Base-by-base conservation (phyloP, 2,113 vertebrate genomes). In the Cardinalis cardinalis region DNA sequence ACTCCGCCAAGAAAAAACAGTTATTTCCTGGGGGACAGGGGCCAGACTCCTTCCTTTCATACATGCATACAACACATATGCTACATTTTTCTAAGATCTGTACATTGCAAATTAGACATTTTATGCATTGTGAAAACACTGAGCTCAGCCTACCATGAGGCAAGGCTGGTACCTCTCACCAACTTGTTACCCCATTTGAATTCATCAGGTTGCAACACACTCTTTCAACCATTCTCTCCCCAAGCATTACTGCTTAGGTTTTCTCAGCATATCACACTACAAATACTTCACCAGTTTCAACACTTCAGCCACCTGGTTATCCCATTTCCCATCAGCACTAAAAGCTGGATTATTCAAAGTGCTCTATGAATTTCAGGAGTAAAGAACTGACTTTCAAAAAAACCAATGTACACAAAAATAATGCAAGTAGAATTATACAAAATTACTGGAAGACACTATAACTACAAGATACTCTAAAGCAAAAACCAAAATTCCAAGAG, bases 91-190 rank as follows among this genome's bases (percentile, higher is more conserved):
- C 43, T 64, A 78, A 87, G 82, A 73, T 29, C n/a, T 40, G 25
- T 56, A 69, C 8, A n/a, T 15, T 2, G 18, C 51, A 82, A 79
- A 68, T 56, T 13, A 68, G 58, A 69, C 28, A 71, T 64, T 73
- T 89, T 48, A 84, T 61, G 68, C 55, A 66, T 18, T n/a, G 43
- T 43, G 40, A 87, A 95, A 88, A 71, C 51, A 73, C 32, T 28
- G 36, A 75, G 66, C 25, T 92, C 70, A 81, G 61, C 40, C 55
- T 51, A 64, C 48, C 36, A 72, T 10, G 28, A 84, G 55, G 40
- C 55, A 76, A 26, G 28, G 21, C 34, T 19, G 0, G 32, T 70
- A 63, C 26, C 77, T 86, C 28, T 70, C 60, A 77, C 7, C 46
- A 74, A 49, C 28, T 40, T 44, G 26, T 32, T 44, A 84, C 26